Conservation (phyloP, 2,888 invertebrate genomes). For the Anthrax anthrax region DNA sequence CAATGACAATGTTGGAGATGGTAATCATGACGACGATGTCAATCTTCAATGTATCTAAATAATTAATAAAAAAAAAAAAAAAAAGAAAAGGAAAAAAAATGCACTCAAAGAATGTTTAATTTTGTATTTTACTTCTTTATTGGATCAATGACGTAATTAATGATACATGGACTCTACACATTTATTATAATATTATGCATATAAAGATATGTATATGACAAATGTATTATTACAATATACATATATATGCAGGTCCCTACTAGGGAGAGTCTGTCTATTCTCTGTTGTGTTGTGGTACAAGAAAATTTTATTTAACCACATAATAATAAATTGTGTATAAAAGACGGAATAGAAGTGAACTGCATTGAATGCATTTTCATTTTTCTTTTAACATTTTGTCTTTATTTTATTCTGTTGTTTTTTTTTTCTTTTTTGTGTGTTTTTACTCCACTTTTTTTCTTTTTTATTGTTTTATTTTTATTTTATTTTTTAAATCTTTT, state of each 20-base stretch:
- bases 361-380: neutral
- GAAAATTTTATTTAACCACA: neutral
- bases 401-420: neutral
- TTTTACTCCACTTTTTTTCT: neutral
- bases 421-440: neutral
- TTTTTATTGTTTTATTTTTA: too few species aligned
- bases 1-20: too few species aligned
- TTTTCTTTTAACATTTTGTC: too few species aligned
- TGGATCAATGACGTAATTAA: conserved; percentile 14
- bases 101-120: conserved; percentile 13
- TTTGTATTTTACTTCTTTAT: conserved; percentile 14
- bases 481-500: neutral
- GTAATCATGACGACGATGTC: too few species aligned
- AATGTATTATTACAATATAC: too few species aligned
- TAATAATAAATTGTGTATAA: neutral
- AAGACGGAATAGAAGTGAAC: neutral
- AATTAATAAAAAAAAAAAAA: neutral
- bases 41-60: too few species aligned
- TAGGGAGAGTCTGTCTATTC: too few species aligned
- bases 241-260: too few species aligned
- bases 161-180: neutral
- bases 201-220: too few species aligned
- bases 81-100: conserved; percentile 6
- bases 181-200: too few species aligned
- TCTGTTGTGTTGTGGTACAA: too few species aligned